Base-by-base conservation (phyloP, 2,113 vertebrate species). In the Petrocephalus zakoni region DNA sequence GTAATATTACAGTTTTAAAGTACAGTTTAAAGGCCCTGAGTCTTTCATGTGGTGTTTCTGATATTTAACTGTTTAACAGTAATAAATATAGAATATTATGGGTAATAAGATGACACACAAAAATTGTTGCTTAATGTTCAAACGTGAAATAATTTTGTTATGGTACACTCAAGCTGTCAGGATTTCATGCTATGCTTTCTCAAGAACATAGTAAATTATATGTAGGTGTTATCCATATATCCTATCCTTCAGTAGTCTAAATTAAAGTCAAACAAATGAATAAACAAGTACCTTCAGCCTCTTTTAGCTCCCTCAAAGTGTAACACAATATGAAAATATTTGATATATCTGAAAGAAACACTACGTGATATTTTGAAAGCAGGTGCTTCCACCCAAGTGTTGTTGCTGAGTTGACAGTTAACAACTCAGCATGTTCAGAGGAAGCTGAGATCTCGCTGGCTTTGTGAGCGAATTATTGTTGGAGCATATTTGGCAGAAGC, bases 391-490 rank as follows among this genome's bases (percentile, higher is more conserved):
- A 78, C 72, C 29, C 15, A 78, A 78, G 72, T 42, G 72, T 78
- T 42, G 72, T 78, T 42, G 34, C 72, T 78, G 72, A 78, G 72
- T 78, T 78, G 34, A 78, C 72, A 78, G 72, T 78, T 78, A 78
- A 78, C 34, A 78, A 19, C 34, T 19, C 34, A 78, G 72, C 29
- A 78, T 78, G 72, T 78, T 78, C 29, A 78, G 72, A 78, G 72
- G 72, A 78, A 42, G 34, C 61, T 68, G 34, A 78, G 72, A 78
- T 42, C 72, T 42, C 34, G 5, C 72, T 78, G 29, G 72, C 34
- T 68, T 68, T 68, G 61, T 29, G 61, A 68, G 61, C 29, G 61
- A 68, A 68, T 68, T 68, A 68, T 68, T 68, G 61, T 68, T 68
- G 11, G 61, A 68, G 61, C 61, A 29, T 78, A 78, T 78, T 42